Conservation (phyloP, 2,113 vertebrate species). For the human (Homo sapiens) region GRCh38 chrX:83494001-83494500, state of each 20-base stretch:
- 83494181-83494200: not conserved
- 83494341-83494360: not conserved
- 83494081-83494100: not conserved
- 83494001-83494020: too few species aligned
- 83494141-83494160: not conserved
- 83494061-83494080: not conserved
- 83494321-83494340: not conserved
- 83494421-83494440: not conserved
- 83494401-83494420: not conserved
- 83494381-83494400: not conserved
- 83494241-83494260: not conserved
- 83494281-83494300: not conserved
- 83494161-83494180: not conserved
- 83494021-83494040: too few species aligned
- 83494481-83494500: not conserved
- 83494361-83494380: not conserved
- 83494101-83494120: not conserved
- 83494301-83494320: not conserved
- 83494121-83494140: not conserved
- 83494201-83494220: not conserved
- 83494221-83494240: not conserved
- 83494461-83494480: not conserved
- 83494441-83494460: not conserved
- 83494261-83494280: not conserved
- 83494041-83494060: not conserved